Evolutionary conservation across 2,888 invertebrate species (phyloP).

Genomic region (Galerucella pusilla): DNA sequence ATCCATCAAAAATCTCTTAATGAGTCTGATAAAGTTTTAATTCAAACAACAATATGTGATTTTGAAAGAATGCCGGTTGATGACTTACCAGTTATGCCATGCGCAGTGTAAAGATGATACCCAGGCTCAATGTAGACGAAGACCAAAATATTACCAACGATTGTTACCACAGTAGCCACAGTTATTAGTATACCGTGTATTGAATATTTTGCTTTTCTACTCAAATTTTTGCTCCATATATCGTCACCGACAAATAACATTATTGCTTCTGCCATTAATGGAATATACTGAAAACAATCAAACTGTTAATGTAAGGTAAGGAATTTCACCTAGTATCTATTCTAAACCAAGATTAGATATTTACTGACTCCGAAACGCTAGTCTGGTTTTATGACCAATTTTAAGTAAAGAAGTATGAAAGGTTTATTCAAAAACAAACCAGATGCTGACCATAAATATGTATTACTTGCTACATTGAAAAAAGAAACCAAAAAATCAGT

Average conservation of each 20-base stretch:
- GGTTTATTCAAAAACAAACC: too few relatives aligned
- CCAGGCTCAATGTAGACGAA: constrained; percentile 49
- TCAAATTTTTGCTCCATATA: constrained; percentile 52
- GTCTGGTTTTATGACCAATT: too few relatives aligned
- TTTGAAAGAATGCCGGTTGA: not conserved
- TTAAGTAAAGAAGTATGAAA: too few relatives aligned
- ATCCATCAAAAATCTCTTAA: too few relatives aligned
- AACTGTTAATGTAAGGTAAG: not conserved
- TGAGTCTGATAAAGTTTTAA: too few relatives aligned
- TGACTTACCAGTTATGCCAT: constrained; percentile 56
- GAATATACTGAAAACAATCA: constrained; percentile 53
- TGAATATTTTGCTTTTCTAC: constrained; percentile 50
- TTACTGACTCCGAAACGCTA: too few relatives aligned
- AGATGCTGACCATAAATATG: too few relatives aligned
- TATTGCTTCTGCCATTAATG: constrained; percentile 56
- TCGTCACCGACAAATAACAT: constrained; percentile 56
- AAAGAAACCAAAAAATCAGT: too few relatives aligned
- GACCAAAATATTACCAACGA: constrained; percentile 51
- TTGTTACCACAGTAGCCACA: constrained; percentile 50
- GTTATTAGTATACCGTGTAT: constrained; percentile 54
- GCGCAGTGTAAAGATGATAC: constrained; percentile 53
- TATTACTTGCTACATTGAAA: too few relatives aligned
- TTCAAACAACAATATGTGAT: too few relatives aligned
- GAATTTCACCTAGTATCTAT: too few relatives aligned
- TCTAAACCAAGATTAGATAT: too few relatives aligned